Evolutionary conservation across 1,140 invertebrate species (phyloP).

Genomic region (Dryas iulia): DNA sequence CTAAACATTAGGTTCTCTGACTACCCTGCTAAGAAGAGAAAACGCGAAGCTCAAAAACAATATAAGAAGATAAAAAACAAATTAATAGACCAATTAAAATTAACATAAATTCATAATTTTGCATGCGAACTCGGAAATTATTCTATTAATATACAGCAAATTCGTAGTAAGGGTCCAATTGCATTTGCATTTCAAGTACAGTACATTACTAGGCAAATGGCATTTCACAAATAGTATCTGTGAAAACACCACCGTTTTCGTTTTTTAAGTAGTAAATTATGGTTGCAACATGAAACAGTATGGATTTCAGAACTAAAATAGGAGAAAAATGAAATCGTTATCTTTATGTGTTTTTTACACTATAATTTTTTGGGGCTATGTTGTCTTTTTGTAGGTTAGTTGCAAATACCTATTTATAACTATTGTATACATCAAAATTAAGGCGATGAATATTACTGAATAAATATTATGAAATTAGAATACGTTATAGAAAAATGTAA

Average conservation of each 20-base stretch:
- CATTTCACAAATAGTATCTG: background rate
- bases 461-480: no score
- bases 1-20: no score
- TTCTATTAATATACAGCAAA: conserved; percentile 9
- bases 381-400: no score
- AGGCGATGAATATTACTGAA: no score
- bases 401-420: no score
- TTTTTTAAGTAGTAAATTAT: background rate
- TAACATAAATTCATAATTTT: background rate
- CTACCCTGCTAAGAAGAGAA: no score
- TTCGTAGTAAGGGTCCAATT: conserved; percentile 3
- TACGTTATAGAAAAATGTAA: no score
- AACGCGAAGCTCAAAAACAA: background rate
- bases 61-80: background rate
- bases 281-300: background rate
- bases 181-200: conserved; percentile 16
- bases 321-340: no score
- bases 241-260: background rate
- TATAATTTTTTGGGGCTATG: no score
- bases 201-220: background rate
- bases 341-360: no score
- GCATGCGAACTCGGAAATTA: background rate
- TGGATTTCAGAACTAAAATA: no score
- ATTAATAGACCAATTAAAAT: background rate
- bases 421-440: no score